phyloP scores from a whole-genome alignment of 2,888 invertebrate species.

The Lingula anatina region DNA sequence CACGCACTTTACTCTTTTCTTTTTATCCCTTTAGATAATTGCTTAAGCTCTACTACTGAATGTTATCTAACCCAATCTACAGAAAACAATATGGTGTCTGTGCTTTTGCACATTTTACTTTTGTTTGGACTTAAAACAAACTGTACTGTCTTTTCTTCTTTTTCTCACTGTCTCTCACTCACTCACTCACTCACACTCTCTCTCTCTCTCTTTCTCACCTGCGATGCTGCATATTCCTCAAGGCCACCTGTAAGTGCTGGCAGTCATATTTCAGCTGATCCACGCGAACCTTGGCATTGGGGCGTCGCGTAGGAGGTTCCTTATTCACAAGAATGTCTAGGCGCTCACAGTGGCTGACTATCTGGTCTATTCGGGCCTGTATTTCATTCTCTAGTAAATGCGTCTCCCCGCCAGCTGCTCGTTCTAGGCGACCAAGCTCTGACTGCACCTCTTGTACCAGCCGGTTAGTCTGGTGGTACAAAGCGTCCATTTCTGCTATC shows the following conservation, averaged over 20 bases:
- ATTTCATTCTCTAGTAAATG: conserved; percentile 70
- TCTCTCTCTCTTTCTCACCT: conserved; percentile 31
- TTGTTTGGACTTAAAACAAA: no score
- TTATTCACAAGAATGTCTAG: conserved; percentile 83
- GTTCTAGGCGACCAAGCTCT: conserved; percentile 59
- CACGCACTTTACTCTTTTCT: no score
- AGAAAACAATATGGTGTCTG: no score
- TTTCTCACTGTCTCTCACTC: no score
- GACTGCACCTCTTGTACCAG: conserved; percentile 70
- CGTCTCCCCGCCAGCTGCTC: conserved; percentile 60
- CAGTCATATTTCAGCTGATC: conserved; percentile 93
- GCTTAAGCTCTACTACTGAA: no score
- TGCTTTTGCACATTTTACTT: no score
- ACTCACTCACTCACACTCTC: no score
- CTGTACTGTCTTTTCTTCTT: no score
- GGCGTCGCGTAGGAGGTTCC: conserved; percentile 77
- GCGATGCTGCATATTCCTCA: conserved; percentile 66
- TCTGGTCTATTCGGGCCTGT: conserved; percentile 71
- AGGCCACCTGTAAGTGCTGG: conserved; percentile 78
- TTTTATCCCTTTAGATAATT: no score
- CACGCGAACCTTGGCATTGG: conserved; percentile 84
- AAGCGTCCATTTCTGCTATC: conserved; percentile 81
- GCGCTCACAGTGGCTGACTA: conserved; percentile 81
- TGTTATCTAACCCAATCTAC: no score
- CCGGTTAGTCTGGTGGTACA: conserved; percentile 87